phyloP scores from a whole-genome alignment of 2,113 vertebrate species.

The Copsychus sechellarum region DNA sequence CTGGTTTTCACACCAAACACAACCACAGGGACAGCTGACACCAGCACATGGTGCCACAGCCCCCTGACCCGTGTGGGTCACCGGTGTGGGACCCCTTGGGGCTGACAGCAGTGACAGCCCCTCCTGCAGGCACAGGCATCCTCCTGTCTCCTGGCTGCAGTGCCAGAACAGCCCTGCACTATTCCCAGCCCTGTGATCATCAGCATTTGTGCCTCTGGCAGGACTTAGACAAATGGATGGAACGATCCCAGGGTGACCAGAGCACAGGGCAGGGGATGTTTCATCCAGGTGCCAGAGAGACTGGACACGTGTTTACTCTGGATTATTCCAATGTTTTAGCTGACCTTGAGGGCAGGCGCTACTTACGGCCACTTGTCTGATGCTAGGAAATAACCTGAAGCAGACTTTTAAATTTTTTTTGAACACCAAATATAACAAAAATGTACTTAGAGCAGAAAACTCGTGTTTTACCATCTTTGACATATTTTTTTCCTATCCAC shows the following conservation, averaged over 20 bases:
- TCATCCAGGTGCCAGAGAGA: not conserved
- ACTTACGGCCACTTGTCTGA: not conserved
- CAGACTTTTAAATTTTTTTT: not conserved
- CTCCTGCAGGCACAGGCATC: not conserved
- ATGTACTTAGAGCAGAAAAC: not conserved
- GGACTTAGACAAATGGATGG: not conserved
- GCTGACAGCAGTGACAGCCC: not conserved
- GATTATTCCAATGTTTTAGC: not conserved
- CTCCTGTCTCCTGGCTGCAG: not conserved
- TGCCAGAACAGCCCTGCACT: not conserved
- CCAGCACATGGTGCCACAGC: fast-evolving
- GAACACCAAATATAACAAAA: not conserved
- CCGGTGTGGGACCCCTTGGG: fast-evolving
- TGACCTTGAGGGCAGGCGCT: not conserved
- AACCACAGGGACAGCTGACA: not conserved
- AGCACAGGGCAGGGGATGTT: not conserved
- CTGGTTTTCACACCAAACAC: not conserved
- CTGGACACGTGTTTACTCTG: not conserved
- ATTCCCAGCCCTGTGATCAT: fast-evolving
- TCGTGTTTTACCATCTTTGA: not conserved
- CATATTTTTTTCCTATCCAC: not conserved
- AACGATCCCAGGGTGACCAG: not conserved
- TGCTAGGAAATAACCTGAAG: not conserved
- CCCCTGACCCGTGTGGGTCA: not conserved
- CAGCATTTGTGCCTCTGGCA: not conserved